Base-by-base conservation (phyloP, 2,888 invertebrate genomes). In the Lottia gigantea region DNA sequence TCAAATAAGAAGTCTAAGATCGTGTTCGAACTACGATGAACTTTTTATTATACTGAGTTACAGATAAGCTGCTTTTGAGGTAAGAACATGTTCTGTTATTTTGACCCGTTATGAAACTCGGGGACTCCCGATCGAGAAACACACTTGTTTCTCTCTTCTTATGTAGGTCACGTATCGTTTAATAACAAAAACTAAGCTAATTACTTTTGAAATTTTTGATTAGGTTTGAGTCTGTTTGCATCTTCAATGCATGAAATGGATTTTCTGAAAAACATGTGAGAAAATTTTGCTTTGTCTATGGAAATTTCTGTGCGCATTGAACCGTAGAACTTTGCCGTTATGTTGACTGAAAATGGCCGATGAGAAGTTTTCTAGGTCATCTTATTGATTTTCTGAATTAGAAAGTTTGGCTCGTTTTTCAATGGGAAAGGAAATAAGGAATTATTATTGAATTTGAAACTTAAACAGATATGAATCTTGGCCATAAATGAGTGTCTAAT, bases 91-190 rank as follows among this genome's bases (percentile, higher is more conserved):
- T 23, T 55, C 19, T 23, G 19, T 55, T 55, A 55, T 23, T 19
- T 55, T 55, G 55, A 55, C 55, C 55, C 55, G 55, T 55, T 19
- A 55, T 55, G 19, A 55, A 55, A 55, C 49, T 40, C 55, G 55
- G 55, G 55, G 55, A 55, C 55, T 55, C 55, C 55, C 55, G 55
- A 55, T 40, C 40, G 11, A 4, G 23, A 55, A 19, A 23, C 55
- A 8, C 55, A 55, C 55, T 55, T 55, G 55, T 55, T 23, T 55
- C 55, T 19, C 55, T 19, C 55, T 55, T 55, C 11, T 55, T 55
- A 55, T 55, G 19, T 55, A 55, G 55, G 55, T 55, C 55, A 55
- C 55, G 11, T 23, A 55, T 23, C 11, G 7, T 23, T 11, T 23
- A 12, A 55, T 55, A 1, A n/a, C 11, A 19, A 19, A 40, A 40